Evolutionary conservation across 1,140 invertebrate species (phyloP).

Genomic region (Anoplolepis gracilipes): DNA sequence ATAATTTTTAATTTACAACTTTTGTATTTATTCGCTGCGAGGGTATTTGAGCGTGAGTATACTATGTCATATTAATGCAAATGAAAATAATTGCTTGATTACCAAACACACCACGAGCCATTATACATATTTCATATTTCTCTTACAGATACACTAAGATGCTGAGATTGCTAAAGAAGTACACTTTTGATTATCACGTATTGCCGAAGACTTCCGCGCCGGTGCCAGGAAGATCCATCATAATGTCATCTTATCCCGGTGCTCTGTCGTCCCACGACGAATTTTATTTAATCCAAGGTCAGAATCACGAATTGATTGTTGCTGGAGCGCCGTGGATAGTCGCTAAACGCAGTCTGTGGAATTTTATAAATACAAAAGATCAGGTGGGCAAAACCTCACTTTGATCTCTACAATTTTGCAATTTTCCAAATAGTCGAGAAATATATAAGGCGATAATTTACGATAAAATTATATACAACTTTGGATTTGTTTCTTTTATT

Average conservation of each 20-base stretch:
- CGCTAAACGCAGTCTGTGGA: slow-evolving; percentile 73
- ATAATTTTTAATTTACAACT: not conserved
- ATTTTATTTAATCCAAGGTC: slow-evolving; percentile 90
- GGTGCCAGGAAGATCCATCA: slow-evolving; percentile 88
- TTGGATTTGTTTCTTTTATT: not conserved
- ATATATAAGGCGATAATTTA: not conserved
- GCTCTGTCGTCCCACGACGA: slow-evolving; percentile 95
- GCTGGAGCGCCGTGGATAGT: slow-evolving; percentile 86
- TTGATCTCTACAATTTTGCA: not conserved
- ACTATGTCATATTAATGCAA: not conserved
- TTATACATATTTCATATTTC: slow-evolving; percentile 19
- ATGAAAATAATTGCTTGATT: not conserved
- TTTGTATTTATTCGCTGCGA: slow-evolving; percentile 59
- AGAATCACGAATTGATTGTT: slow-evolving; percentile 86
- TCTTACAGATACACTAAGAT: slow-evolving; percentile 91
- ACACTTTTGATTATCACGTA: slow-evolving; percentile 92
- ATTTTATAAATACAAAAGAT: slow-evolving; percentile 69
- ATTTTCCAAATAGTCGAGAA: not conserved
- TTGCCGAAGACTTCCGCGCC: slow-evolving; percentile 84
- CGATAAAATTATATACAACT: not conserved
- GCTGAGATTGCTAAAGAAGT: slow-evolving; percentile 95
- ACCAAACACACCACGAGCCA: not conserved
- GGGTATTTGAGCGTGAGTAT: slow-evolving; percentile 53
- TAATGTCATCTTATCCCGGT: slow-evolving; percentile 95
- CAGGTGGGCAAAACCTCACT: slow-evolving; percentile 60